Evolutionary conservation across 2,888 invertebrate genomes (phyloP).

Genomic region (Willowsia nigromaculata): DNA sequence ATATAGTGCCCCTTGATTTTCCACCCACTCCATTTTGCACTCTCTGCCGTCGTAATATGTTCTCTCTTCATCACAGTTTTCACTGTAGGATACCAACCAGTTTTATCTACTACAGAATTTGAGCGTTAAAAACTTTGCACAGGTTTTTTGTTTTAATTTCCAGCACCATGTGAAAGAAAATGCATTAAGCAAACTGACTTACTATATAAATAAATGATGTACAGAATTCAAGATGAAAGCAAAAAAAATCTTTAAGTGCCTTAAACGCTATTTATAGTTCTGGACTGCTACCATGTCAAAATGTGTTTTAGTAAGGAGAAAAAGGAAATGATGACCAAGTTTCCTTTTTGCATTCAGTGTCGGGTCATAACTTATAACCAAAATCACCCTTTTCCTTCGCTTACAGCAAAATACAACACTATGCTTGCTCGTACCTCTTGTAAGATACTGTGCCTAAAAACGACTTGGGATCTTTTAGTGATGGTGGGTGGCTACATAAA

Average conservation of each 20-base stretch:
- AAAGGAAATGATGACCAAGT: conserved; percentile 63
- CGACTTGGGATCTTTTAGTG: background rate
- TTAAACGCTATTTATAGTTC: too few species aligned
- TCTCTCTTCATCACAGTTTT: background rate
- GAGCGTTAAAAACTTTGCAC: background rate
- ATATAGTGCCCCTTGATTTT: background rate
- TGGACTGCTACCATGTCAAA: background rate
- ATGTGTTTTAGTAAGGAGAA: background rate
- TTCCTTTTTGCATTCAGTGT: conserved; percentile 19
- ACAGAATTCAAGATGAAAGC: too few species aligned
- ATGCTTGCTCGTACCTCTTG: too few species aligned
- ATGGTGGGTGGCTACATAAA: conserved; percentile 25
- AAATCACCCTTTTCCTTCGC: conserved; percentile 40
- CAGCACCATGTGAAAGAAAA: background rate
- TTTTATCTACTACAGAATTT: background rate
- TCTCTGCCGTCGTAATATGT: background rate
- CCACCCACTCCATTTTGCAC: background rate
- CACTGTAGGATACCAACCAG: background rate
- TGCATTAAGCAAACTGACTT: background rate
- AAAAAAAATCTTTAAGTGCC: too few species aligned
- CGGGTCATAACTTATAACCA: conserved; percentile 60
- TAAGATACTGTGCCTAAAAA: background rate
- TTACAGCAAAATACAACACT: conserved; percentile 13
- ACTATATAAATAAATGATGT: background rate
- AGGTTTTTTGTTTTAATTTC: background rate